Conservation (phyloP, 2,888 invertebrate genomes). For the Encarsia formosa region DNA sequence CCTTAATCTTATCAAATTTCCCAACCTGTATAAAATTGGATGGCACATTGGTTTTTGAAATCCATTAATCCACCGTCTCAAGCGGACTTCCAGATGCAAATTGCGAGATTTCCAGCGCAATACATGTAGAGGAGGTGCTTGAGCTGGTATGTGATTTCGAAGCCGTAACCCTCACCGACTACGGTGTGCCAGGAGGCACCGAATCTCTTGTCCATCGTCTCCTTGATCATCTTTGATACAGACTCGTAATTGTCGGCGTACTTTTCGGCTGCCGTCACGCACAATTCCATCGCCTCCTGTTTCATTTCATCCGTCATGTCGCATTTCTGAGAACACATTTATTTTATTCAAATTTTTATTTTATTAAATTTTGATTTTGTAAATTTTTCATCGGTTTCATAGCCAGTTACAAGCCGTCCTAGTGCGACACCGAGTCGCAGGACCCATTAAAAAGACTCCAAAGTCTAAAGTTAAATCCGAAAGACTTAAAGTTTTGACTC, state of each 20-base stretch:
- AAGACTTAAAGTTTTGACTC: no score
- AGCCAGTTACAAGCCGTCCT: no score
- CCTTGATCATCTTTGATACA: slow-evolving; percentile 65
- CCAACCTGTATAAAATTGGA: no score
- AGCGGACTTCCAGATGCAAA: slow-evolving; percentile 64
- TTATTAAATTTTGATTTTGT: no score
- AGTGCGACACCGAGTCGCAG: no score
- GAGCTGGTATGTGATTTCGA: slow-evolving; percentile 64
- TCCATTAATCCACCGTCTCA: no score
- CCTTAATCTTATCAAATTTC: no score
- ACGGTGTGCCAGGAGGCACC: slow-evolving; percentile 67
- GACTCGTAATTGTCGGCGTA: slow-evolving; percentile 61
- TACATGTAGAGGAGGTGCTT: slow-evolving; percentile 60
- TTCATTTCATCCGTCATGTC: slow-evolving; percentile 67
- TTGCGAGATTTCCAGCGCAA: slow-evolving; percentile 62
- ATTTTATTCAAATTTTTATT: no score
- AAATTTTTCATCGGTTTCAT: no score
- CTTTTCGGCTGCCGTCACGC: slow-evolving; percentile 65
- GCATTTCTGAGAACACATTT: slow-evolving; percentile 49
- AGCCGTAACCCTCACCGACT: slow-evolving; percentile 66
- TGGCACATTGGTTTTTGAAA: no score
- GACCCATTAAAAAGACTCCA: no score
- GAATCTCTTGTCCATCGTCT: slow-evolving; percentile 65
- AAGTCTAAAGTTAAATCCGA: no score
- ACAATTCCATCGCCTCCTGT: slow-evolving; percentile 62